Conservation (phyloP, 2,113 vertebrate species). For the Heterotis niloticus region DNA sequence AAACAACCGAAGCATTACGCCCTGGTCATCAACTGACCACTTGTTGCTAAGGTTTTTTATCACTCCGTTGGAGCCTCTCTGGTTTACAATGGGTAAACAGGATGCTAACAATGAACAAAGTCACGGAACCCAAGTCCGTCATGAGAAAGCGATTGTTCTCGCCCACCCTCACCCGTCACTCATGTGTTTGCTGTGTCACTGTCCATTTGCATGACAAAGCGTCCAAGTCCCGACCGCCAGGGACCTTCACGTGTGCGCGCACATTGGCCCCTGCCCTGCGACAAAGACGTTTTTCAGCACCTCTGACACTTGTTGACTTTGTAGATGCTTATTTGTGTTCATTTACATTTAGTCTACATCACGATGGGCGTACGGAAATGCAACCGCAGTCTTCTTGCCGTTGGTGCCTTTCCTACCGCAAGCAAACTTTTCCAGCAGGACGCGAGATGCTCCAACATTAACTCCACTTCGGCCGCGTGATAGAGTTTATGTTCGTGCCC, state of each 20-base stretch:
- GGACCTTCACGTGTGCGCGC: slow-evolving; percentile 4
- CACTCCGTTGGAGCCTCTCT: not conserved
- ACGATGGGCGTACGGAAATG: not conserved
- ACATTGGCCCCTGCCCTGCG: not conserved
- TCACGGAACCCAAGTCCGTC: slow-evolving; percentile 30
- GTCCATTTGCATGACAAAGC: slow-evolving; percentile 49
- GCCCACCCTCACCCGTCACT: not conserved
- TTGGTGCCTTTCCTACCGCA: not conserved
- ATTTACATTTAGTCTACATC: not conserved
- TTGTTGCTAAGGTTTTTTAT: not conserved
- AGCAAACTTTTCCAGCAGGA: not conserved
- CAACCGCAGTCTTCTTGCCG: not conserved
- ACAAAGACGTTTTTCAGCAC: not conserved
- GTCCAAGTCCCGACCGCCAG: slow-evolving; percentile 28
- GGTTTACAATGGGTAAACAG: slow-evolving; percentile 21
- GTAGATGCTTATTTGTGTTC: slow-evolving; percentile 3
- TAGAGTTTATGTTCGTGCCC: not conserved
- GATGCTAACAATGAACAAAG: slow-evolving; percentile 25
- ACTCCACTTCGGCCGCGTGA: not conserved
- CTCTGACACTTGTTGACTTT: slow-evolving; percentile 19
- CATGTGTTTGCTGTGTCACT: slow-evolving; percentile 42
- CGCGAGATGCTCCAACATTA: not conserved
- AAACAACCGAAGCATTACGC: not conserved
- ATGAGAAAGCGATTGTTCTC: slow-evolving; percentile 40
- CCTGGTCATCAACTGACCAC: not conserved